These are phyloP conservation scores for Stictocephala bisonia DNA, from an alignment of 2,888 invertebrate genomes.

Conservation along the genomic window DNA sequence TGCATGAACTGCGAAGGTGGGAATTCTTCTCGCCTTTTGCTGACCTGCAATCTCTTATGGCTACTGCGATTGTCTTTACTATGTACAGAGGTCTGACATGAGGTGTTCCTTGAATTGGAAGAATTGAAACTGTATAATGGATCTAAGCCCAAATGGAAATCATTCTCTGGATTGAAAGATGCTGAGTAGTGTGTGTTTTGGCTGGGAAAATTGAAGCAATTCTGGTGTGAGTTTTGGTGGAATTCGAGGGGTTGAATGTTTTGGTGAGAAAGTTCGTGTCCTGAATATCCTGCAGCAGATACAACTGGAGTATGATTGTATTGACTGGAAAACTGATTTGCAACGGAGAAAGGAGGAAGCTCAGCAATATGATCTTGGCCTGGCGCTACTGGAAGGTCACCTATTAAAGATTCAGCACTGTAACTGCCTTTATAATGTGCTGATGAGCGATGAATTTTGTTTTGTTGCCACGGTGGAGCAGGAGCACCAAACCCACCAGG, in stretches of 20 bases:
- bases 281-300: constrained; percentile 16
- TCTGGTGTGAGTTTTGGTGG: constrained; percentile 48
- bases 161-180: constrained; percentile 16
- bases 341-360: not conserved
- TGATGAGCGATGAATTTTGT: not conserved
- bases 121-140: constrained; percentile 23
- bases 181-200: constrained; percentile 35
- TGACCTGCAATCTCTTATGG: not conserved
- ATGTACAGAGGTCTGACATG: constrained; percentile 25
- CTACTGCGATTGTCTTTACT: constrained; percentile 11
- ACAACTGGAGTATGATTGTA: constrained; percentile 31
- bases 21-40: constrained; percentile 36
- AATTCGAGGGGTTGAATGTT: constrained; percentile 28
- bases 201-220: constrained; percentile 48
- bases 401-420: constrained; percentile 59
- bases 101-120: not conserved
- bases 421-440: constrained; percentile 65
- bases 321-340: constrained; percentile 14
- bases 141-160: constrained; percentile 37
- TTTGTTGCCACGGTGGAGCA: constrained; percentile 10
- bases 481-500: constrained; percentile 2
- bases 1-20: not conserved
- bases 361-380: constrained; percentile 10
- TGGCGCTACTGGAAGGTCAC: constrained; percentile 21
- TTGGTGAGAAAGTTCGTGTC: constrained; percentile 7